Evolutionary conservation across 2,113 vertebrate genomes (phyloP), one percentile per base, ranked within the genome.

Genomic region (Salvelinus fontinalis): DNA sequence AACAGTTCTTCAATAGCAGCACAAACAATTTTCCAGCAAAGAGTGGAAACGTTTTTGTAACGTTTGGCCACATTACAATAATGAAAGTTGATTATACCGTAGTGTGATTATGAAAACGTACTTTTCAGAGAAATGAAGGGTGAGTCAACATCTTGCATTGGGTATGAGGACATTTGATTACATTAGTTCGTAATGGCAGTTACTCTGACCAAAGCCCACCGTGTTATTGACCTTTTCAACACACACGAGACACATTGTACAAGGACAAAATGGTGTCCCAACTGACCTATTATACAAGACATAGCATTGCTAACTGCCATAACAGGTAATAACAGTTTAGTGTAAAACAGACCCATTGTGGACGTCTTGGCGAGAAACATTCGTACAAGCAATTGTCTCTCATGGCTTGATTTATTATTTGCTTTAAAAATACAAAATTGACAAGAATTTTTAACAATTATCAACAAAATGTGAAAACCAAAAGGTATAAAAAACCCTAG

Each of bases 1-100:
- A 76, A 81, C 65, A 44, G 59, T 27, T 44, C 65, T 54, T 60
- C 12, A 12, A 6, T 24, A 80, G 72, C 34, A 34, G 74, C 49
- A 51, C 12, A 18, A 4, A 54, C 48, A 4, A 27, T 78, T 74
- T 69, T 34, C 4, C 66, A 7, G 14, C 11, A 34, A 34, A 62
- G 8, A 51, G 8, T 2, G 7, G 31, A 29, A 20, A 18, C 29
- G 12, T 60, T 60, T 60, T 60, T n/a, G 18, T 22, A n/a, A 20
- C 2, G 20, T 60, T 60, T 60, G 57, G 59, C n/a, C 59, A 60
- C 59, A 9, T 60, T 12, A 60, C 20, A 60, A 57, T 20, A 13
- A 13, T 5, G 11, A 16, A 16, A 13, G 1, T 14, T 57, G 54
- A 57, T 57, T 20, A 57, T 20, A 57, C 20, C 4, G 9, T 44